phyloP scores from a whole-genome alignment of 2,797 vertebrate genomes.

The Neosilurus hyrtlii region DNA sequence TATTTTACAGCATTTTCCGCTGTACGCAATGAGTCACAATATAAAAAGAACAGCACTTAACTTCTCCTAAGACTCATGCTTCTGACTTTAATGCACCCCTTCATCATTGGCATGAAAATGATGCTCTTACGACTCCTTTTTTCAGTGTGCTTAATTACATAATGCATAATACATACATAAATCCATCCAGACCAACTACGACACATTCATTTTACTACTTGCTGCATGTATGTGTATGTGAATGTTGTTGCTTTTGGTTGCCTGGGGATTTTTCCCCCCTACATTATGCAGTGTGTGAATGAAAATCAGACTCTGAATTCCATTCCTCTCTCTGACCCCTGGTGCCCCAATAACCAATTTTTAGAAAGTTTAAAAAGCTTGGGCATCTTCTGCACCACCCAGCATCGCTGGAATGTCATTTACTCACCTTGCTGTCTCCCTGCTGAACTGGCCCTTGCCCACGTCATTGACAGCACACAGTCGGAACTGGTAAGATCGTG shows the following conservation, averaged over 20 bases:
- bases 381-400: background rate
- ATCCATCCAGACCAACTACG: background rate
- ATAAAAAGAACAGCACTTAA: conserved; percentile 22
- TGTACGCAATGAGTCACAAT: conserved; percentile 8
- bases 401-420: background rate
- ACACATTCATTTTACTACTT: background rate
- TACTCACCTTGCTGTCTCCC: conserved; percentile 89
- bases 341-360: too few species aligned
- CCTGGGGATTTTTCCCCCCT: background rate
- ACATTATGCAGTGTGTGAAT: background rate
- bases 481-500: conserved; percentile 95
- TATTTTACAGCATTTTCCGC: background rate
- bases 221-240: background rate
- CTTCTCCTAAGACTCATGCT: background rate
- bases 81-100: background rate
- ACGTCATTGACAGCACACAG: conserved; percentile 94
- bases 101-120: background rate
- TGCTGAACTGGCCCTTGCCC: conserved; percentile 94
- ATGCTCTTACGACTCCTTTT: background rate
- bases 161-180: background rate
- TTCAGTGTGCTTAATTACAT: background rate
- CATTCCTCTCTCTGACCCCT: background rate
- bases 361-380: background rate
- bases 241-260: background rate
- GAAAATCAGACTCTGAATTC: background rate